Base-by-base conservation (phyloP, 2,888 invertebrate genomes). In the Callyntrura sp. region DNA sequence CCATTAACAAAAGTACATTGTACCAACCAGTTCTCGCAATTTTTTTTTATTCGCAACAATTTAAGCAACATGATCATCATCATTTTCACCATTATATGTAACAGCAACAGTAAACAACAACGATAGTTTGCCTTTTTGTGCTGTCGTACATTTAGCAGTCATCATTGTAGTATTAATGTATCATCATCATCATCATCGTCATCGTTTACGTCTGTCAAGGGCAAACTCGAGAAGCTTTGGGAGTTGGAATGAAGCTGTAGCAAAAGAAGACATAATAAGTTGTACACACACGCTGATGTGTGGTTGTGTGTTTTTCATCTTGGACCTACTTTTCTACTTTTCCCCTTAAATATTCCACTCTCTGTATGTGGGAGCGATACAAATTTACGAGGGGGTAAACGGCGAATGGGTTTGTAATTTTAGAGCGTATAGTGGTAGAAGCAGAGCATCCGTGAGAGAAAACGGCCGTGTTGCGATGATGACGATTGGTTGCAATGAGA, bases 321-420 rank as follows among this genome's bases (percentile, higher is more conserved):
- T 12, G 6, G 35, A 35, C 28, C 28, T 62, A 11, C 23, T 60
- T 60, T 23, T 23, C 5, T 23, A 17, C n/a, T 1, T 60, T 17
- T n/a, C 8, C 20, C 20, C 60, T n/a, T n/a, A n/a, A n/a, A n/a
- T n/a, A n/a, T 23, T 60, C 60, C 5, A 6, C 51, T 51, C 9
- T 60, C 20, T 8, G 60, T 23, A 23, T 57, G 17, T n/a, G n/a
- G 35, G 2, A 35, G 35, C 6, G 6, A 35, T 35, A 35, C 35
- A 35, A 35, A 35, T 35, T 35, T 35, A 35, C 35, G 35, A 35
- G 35, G 35, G 6, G 35, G 35, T 35, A 35, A n/a, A 35, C 20
- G 20, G 70, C 23, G 51, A 76, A 48, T 76, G 25, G 51, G 12
- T 43, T n/a, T 51, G 76, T 28, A 76, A 76, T 76, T 76, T 76